Base-by-base conservation (phyloP, 1,140 invertebrate genomes). In the Penaeus chinensis region DNA sequence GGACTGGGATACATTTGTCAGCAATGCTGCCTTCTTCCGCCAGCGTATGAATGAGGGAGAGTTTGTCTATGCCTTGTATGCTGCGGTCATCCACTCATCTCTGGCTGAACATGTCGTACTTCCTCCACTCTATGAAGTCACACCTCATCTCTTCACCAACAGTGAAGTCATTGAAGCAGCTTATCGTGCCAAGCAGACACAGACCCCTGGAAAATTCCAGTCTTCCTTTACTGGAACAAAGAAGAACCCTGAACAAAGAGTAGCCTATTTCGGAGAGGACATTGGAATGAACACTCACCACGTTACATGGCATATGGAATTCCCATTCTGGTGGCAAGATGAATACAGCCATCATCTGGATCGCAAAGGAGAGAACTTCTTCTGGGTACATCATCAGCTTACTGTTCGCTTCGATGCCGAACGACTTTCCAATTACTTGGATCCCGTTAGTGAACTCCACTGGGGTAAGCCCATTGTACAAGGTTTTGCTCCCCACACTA, bases 361-460 rank as follows among this genome's bases (percentile, higher is more conserved):
- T 2, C 83, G 83, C 60, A 84, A 84, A 61, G 83, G 83, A 16
- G 83, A 84, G 27, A 77, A 62, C 60, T 84, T 84, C 83, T 84
- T 77, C 71, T 84, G 83, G 83, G 83, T 84, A 19, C 83, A 84
- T 63, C 71, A 84, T 27, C 83, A 65, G n/a, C 83, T 84, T 10
- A 84, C 83, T 3, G 69, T 62, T n/a, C 83, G 74, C 18, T 84
- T 84, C 20, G 83, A 84, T n/a, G 60, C 74, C 22, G 83, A 84
- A 54, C 69, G 83, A 37, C 69, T 84, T 4, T 84, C 83, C 71
- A 84, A 84, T 61, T 63, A 63, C 71, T 37, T 84, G 69, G 74
- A 78, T 11, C 71, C 83, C 24, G 83, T 84, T 0, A n/a, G 63
- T 7, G 83, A 84, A 63, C 83, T 84, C 3, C 83, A 84, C 20